A percentile compares a stretch with the other conserved stretches of the same genome.
phyloP scores from a whole-genome alignment of 2,797 vertebrate species.

The Sternarchorhynchus goeldii region DNA sequence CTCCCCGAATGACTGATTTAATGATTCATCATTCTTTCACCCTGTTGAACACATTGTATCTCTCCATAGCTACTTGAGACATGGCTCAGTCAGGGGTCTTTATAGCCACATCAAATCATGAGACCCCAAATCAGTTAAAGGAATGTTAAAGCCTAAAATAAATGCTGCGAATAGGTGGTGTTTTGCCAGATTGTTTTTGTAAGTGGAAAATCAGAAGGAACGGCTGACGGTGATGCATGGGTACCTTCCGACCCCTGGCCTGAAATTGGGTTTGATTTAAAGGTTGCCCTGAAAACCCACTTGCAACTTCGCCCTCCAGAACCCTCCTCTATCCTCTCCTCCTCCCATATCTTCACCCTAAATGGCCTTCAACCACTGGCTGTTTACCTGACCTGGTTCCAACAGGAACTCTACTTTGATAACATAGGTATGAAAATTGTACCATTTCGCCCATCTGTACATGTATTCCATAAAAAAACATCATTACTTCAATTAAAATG shows the following conservation, averaged over 20 bases:
- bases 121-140: not conserved
- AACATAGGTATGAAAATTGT: constrained; percentile 8
- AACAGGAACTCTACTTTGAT: not conserved
- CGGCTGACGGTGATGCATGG: constrained; percentile 35
- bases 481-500: constrained; percentile 33
- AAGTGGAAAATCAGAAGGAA: constrained; percentile 16
- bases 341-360: constrained; percentile 12
- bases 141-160: constrained; percentile 2
- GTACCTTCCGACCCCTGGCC: constrained; percentile 29
- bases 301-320: constrained; percentile 3
- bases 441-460: not conserved
- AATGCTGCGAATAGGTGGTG: not conserved
- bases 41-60: constrained; percentile 17
- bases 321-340: constrained; percentile 29
- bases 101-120: constrained; percentile 5
- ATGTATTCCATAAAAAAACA: not conserved
- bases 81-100: constrained; percentile 9
- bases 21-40: constrained; percentile 27
- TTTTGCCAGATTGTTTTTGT: not conserved
- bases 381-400: constrained; percentile 47
- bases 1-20: constrained; percentile 7
- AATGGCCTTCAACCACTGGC: constrained; percentile 36
- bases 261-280: constrained; percentile 22
- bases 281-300: constrained; percentile 42
- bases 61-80: constrained; percentile 25